Evolutionary conservation across 2,888 invertebrate genomes (phyloP), one percentile per base, ranked within the genome.

Genomic region (Troilus luridus): DNA sequence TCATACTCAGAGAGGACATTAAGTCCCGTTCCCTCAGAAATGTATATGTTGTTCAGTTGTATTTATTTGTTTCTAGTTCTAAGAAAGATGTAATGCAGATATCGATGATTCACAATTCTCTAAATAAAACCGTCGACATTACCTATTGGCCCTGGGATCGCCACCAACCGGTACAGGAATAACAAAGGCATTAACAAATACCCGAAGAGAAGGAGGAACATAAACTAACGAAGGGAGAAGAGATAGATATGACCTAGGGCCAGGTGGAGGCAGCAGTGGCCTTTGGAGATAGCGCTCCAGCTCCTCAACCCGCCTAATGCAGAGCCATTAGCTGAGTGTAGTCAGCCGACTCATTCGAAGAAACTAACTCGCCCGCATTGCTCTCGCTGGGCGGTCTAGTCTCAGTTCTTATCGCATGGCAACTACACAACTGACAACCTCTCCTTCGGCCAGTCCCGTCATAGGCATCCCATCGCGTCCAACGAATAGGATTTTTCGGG

Each of bases 301-400:
- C 85, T 85, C 85, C 85, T 85, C n/a, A 56, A 85, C 21, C 85
- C n/a, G 56, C 85, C 85, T 85, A 85, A 85, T 85, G 85, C 85
- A 85, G 56, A 21, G 85, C 85, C 85, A 85, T 85, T 85, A 85
- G 54, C 77, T 21, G 81, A 54, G 54, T 81, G 81, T 81, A 81
- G 81, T 81, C 54, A 81, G 85, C 85, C 85, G 85, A n/a, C 85
- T 85, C 85, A 85, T 85, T 85, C 85, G 85, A 85, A 58, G 85
- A 56, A 85, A 85, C 85, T 85, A 85, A 85, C 85, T 85, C 85
- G 21, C 6, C 85, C 85, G 56, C 85, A 85, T 85, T 85, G 85
- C 85, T 56, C 56, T 11, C 10, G 6, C 85, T n/a, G 56, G 85
- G 85, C 85, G 85, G 85, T 85, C 85, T 77, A 12, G 1, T 19